These are phyloP conservation scores for Tragulus kanchil DNA, from an alignment of 2,113 vertebrate genomes.

Conservation along the genomic window DNA sequence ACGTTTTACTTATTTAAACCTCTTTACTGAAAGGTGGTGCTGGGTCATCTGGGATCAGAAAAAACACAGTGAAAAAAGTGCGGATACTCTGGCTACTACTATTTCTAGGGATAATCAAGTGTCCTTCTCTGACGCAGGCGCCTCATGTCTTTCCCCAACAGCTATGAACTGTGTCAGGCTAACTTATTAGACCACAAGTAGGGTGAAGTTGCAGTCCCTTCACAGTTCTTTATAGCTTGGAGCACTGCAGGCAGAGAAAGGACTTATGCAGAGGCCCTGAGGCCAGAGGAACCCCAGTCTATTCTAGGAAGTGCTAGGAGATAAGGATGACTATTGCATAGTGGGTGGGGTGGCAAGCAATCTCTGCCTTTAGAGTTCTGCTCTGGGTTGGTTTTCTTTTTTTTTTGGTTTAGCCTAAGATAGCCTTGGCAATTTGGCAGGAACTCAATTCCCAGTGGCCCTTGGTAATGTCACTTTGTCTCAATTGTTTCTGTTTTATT, in stretches of 20 bases:
- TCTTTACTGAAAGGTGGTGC: background rate
- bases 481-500: background rate
- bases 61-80: background rate
- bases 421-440: background rate
- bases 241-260: background rate
- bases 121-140: background rate
- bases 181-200: background rate
- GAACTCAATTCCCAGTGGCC: background rate
- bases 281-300: background rate
- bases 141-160: background rate
- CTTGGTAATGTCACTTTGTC: background rate
- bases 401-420: background rate
- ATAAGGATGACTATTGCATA: background rate
- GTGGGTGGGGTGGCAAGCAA: background rate
- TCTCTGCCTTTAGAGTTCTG: background rate
- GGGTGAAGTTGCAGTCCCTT: background rate
- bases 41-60: background rate
- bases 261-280: background rate
- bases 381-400: background rate
- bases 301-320: background rate
- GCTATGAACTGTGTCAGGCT: background rate
- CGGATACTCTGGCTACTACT: background rate
- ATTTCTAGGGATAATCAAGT: background rate
- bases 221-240: background rate
- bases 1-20: no score